Base-by-base conservation (phyloP, 2,888 invertebrate genomes). In the Ectemnius continuus region DNA sequence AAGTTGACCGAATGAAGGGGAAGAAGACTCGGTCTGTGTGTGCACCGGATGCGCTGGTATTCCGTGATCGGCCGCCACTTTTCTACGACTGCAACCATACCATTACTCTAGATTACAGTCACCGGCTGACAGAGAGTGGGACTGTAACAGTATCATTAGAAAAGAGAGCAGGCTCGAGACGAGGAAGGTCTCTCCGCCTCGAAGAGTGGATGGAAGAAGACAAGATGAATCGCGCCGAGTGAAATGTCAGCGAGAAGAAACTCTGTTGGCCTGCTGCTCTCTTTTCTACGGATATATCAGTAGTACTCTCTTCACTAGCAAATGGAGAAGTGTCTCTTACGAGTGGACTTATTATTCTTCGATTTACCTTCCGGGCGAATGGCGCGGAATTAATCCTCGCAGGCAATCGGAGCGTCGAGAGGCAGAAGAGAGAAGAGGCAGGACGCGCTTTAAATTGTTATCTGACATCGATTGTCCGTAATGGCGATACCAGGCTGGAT, bases 401-500 rank as follows among this genome's bases (percentile, higher is more conserved):
- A 11, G 36, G 6, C 36, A 47, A 63, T 26, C 60, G 26, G 46
- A 45, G 61, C 71, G 26, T n/a, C 65, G 62, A 66, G 68, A 59
- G 36, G 8, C 6, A 6, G 36, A 2, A 36, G 11, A 36, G 6
- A 2, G 23, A 6, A 11, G 36, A 36, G 59, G 65, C n/a, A n/a
- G n/a, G n/a, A n/a, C n/a, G n/a, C n/a, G 66, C 56, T 70, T 71
- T 71, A 76, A 77, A 77, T 71, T 57, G 70, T 70, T 78, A 78
- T 73, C 77, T 73, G 59, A 63, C 70, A 77, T 78, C 78, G 78
- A 78, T 77, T 77, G 73, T 64, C 67, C 77, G 65, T 73, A 78
- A 77, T 73, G 73, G 70, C 65, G 78, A 78, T 78, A 78, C 73
- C 77, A 77, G 76, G 77, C 73, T n/a, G 47, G 36, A 36, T 36